These are phyloP conservation scores for Coluber constrictor DNA, from an alignment of 2,797 vertebrate genomes.

Conservation along the genomic window DNA sequence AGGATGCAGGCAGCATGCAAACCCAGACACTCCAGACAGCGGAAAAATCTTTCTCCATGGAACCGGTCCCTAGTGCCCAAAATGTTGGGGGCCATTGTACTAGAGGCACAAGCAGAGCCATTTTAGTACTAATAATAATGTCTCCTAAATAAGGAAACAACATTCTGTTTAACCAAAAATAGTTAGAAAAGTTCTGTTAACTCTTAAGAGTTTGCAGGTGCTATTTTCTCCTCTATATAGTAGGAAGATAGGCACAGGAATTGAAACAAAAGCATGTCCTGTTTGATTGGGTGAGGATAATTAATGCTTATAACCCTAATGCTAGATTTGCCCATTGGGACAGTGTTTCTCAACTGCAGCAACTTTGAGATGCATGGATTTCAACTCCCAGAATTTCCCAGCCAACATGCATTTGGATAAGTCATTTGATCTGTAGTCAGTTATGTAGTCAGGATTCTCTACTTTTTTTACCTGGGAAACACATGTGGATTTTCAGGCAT, in stretches of 20 bases:
- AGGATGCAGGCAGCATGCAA: not conserved
- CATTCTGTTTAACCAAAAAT: not conserved
- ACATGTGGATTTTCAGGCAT: not conserved
- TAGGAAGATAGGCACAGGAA: not conserved
- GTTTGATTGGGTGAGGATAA: not conserved
- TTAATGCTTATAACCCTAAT: not conserved
- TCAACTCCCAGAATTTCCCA: not conserved
- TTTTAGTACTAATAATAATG: not conserved
- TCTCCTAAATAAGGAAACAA: too few species aligned
- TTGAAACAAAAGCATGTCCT: not conserved
- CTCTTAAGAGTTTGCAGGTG: not conserved
- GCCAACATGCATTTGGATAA: not conserved
- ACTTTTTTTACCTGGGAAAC: not conserved
- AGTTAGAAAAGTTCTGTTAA: not conserved
- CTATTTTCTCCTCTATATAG: not conserved
- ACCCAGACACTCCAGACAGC: not conserved
- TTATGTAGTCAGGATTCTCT: not conserved
- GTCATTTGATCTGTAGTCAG: not conserved
- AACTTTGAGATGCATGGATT: not conserved
- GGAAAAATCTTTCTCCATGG: not conserved
- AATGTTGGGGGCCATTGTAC: not conserved
- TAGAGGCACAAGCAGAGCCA: not conserved
- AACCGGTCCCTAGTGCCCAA: too few species aligned
- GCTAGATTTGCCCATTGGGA: not conserved
- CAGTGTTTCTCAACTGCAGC: not conserved